Conservation (phyloP, 2,888 invertebrate genomes). For the Hedychridium roseum region DNA sequence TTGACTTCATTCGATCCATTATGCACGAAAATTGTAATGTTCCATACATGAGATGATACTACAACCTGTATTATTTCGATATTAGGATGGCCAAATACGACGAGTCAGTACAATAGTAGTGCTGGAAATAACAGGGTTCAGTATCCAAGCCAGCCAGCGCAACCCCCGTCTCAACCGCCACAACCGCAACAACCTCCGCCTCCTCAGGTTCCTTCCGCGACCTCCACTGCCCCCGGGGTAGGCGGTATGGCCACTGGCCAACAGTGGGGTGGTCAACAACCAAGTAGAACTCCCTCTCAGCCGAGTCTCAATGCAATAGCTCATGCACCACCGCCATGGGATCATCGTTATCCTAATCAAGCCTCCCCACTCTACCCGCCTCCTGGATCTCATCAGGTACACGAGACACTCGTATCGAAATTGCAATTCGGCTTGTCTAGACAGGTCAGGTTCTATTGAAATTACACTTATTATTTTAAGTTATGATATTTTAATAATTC, state of each 20-base stretch:
- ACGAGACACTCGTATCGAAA: no score
- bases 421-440: no score
- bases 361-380: constrained; percentile 56
- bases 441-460: no score
- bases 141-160: constrained; percentile 54
- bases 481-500: no score
- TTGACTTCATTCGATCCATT: constrained; percentile 4
- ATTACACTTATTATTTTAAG: no score
- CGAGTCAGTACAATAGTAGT: constrained; percentile 62
- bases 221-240: constrained; percentile 44
- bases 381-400: constrained; percentile 58
- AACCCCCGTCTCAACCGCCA: constrained; percentile 41
- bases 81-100: constrained; percentile 72
- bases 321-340: constrained; percentile 57
- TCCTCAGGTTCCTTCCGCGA: constrained; percentile 37
- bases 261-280: constrained; percentile 55
- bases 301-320: constrained; percentile 53
- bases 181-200: constrained; percentile 40
- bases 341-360: constrained; percentile 59
- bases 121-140: constrained; percentile 54
- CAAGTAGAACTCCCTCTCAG: constrained; percentile 49
- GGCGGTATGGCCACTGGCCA: constrained; percentile 39
- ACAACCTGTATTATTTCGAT: neutral
- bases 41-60: constrained; percentile 6
- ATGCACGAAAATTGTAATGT: constrained; percentile 6